Base-by-base conservation (phyloP, 2,797 vertebrate species). In the Artibeus lituratus region DNA sequence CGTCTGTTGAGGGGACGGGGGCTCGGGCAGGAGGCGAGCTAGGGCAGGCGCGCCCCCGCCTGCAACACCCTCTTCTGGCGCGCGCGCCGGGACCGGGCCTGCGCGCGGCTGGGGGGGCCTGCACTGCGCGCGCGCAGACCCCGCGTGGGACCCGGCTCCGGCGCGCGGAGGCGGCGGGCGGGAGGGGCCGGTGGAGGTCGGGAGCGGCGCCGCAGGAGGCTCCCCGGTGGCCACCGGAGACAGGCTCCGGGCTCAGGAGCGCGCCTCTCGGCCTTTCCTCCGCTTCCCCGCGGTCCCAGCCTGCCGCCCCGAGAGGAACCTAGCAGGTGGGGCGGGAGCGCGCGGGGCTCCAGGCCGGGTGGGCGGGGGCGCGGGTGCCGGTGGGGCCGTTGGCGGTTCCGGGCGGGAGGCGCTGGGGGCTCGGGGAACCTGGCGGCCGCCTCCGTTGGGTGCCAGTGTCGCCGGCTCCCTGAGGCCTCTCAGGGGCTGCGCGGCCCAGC, bases 81-180 rank as follows among this genome's bases (percentile, higher is more conserved):
- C 95, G 94, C 95, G 72, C 87, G 70, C 96, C 74, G 47, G 44
- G 78, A 87, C 57, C 39, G 47, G 92, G 92, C 95, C 90, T 94
- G 93, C 93, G 93, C 39, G 39, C 39, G 39, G 44, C 6, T 93
- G 95, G 15, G 21, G 95, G 65, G 24, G 78, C 88, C 82, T 53
- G 94, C 95, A 78, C 81, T 96, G 96, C 92, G 97, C 97, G 96
- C 70, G 76, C 96, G 78, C 89, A 89, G 90, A 89, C 83, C 88
- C 42, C 96, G 95, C 95, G 96, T 94, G 96, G 96, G 95, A 78
- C 81, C 87, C 87, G 90, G 80, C 86, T 49, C 35, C 19, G 72
- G 93, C 49, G 70, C 47, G 87, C 73, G 95, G 90, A 76, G 72
- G 21, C 21, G 67, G 96, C 73, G 0, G 70, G 85, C 86, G 47